Base-by-base conservation (phyloP, 2,113 vertebrate genomes). In the Pandion haliaetus region DNA sequence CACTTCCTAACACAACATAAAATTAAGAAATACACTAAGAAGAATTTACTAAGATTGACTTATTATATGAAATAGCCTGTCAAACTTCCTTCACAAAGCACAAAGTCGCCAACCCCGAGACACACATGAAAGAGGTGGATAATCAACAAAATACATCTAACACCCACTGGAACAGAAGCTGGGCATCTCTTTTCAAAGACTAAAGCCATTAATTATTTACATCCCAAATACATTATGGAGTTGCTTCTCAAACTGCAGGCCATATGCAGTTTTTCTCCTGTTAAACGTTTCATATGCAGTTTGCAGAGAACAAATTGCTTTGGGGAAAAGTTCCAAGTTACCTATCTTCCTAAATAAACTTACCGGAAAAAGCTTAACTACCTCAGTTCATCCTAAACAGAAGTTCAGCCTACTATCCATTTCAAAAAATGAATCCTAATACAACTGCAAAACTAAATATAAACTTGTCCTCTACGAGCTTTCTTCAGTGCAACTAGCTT, bases 261-360 rank as follows among this genome's bases (percentile, higher is more conserved):
- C 34, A 52, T 19, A 58, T 1, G 1, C 1, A 31, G 3, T 42
- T 73, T 66, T 89, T 77, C 23, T 82, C n/a, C 36, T 0, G 1
- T 34, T 74, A 38, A 73, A 81, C 17, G 52, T 45, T 14, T 52
- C 17, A 52, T 19, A 86, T 17, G 67, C 54, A 50, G 32, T 74
- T 62, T 55, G 44, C 24, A 71, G 49, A 86, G 20, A 70, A 91
- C 32, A 66, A 88, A 72, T 3, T 52, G 38, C 25, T 34, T 34
- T 7, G 36, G 23, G 12, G 12, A 42, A 81, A 69, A 78, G 59
- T 15, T 71, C 36, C 57, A 65, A 84, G 34, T 57, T 50, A 52
- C 16, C 21, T 5, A 32, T 52, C 57, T 71, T 78, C 50, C 32
- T 73, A 61, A 73, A 88, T 38, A 94, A 92, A 81, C 31, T 45